phyloP scores from a whole-genome alignment of 2,797 vertebrate genomes.

The Schizopygopsis pylzovi region DNA sequence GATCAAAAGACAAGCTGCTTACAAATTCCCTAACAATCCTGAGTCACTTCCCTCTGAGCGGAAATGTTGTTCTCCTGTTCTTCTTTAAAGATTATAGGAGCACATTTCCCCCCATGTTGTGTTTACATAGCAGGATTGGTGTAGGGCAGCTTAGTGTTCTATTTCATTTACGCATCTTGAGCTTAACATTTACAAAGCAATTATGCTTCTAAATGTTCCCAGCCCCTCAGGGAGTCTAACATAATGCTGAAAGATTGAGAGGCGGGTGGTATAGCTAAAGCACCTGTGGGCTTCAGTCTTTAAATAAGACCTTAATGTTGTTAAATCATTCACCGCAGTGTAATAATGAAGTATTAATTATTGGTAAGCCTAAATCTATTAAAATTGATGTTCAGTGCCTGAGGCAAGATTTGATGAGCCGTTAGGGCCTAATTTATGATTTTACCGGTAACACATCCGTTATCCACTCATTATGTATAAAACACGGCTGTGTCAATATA shows the following conservation, averaged over 20 bases:
- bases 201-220: slow-evolving; percentile 43
- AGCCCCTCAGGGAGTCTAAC: slow-evolving; percentile 35
- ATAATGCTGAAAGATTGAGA: slow-evolving; percentile 44
- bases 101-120: background rate
- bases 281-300: slow-evolving; percentile 20
- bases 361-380: slow-evolving; percentile 23
- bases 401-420: slow-evolving; percentile 14
- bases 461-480: slow-evolving; percentile 19
- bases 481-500: slow-evolving; percentile 29
- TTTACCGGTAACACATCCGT: slow-evolving; percentile 30
- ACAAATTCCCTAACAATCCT: background rate
- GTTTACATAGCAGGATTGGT: slow-evolving; percentile 18
- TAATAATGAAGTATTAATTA: slow-evolving; percentile 46
- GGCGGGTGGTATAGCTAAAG: slow-evolving; percentile 32
- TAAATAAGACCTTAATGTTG: slow-evolving; percentile 25
- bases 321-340: slow-evolving; percentile 4
- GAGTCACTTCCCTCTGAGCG: background rate
- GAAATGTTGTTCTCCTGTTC: background rate
- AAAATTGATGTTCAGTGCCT: slow-evolving; percentile 24
- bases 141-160: slow-evolving; percentile 25
- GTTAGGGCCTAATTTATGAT: slow-evolving; percentile 14
- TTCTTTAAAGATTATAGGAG: slow-evolving; percentile 5
- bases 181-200: slow-evolving; percentile 47
- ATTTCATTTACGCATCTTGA: slow-evolving; percentile 37
- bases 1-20: background rate